Evolutionary conservation across 2,797 vertebrate genomes (phyloP).

Genomic region (Melanotaenia boesemani): DNA sequence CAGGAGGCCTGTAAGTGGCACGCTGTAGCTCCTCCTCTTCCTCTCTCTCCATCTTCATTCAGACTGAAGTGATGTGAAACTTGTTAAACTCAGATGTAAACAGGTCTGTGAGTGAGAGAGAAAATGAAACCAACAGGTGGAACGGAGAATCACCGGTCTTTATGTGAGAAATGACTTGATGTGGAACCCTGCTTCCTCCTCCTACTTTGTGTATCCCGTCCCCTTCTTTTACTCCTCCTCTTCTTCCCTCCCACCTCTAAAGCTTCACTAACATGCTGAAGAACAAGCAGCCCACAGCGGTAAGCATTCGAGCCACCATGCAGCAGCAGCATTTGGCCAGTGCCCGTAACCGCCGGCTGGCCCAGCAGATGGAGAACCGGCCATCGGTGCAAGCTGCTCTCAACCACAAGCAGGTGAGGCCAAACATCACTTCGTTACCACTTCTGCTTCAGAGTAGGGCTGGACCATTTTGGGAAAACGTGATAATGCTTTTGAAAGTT

Average conservation of each 20-base stretch:
- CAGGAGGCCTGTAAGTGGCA: constrained; percentile 96
- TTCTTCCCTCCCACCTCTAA: constrained; percentile 84
- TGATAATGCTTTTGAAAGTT: too few relatives aligned
- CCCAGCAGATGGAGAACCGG: constrained; percentile 99
- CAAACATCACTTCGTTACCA: not conserved
- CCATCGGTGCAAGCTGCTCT: constrained; percentile 97
- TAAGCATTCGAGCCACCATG: constrained; percentile 97
- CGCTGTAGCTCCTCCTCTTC: constrained; percentile 45
- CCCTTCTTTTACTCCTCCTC: constrained; percentile 73
- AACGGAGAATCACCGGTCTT: constrained; percentile 46
- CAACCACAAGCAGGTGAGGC: constrained; percentile 95
- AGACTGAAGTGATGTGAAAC: too few relatives aligned
- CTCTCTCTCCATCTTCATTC: constrained; percentile 25
- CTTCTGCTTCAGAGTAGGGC: too few relatives aligned
- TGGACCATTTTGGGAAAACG: too few relatives aligned
- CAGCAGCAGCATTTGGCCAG: constrained; percentile 98
- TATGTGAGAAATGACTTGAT: constrained; percentile 82
- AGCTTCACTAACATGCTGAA: constrained; percentile 99
- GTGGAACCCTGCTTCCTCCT: constrained; percentile 83
- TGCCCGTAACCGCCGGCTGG: constrained; percentile 96
- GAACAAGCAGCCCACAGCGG: constrained; percentile 98
- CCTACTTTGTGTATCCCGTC: constrained; percentile 71
- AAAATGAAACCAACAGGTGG: constrained; percentile 59
- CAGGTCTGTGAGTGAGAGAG: constrained; percentile 56
- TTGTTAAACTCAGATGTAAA: too few relatives aligned